Conservation (phyloP, 2,797 vertebrate species). For the Mormyrus proboscirostris region DNA sequence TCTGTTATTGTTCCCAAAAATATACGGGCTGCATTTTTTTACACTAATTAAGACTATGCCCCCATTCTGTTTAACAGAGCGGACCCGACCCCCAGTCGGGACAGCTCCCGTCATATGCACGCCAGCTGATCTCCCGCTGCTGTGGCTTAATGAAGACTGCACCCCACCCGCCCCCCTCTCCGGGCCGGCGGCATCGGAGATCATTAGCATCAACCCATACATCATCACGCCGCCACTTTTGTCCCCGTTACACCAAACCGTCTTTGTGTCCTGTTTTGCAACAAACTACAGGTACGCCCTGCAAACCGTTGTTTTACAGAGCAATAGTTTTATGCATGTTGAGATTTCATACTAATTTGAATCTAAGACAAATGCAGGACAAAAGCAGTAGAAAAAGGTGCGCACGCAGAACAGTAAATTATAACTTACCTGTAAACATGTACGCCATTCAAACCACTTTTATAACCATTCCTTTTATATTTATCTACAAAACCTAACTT, state of each 20-base stretch:
- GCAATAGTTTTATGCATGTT: not conserved
- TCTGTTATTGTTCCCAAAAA: not conserved
- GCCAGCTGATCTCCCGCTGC: not conserved
- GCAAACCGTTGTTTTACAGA: not conserved
- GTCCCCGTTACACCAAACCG: constrained; percentile 7
- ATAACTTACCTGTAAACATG: not conserved
- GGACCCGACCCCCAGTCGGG: not conserved
- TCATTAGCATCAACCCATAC: not conserved
- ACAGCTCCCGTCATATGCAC: not conserved
- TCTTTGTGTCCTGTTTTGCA: constrained; percentile 11
- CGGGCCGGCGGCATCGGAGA: not conserved
- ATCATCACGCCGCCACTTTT: not conserved
- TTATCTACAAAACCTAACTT: not conserved
- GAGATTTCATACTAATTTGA: not conserved
- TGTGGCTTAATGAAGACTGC: not conserved
- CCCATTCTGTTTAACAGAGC: not conserved
- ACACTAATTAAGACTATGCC: not conserved
- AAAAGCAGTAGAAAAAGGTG: not conserved
- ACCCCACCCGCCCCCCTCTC: not conserved
- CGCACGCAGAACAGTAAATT: not conserved
- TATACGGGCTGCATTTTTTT: not conserved
- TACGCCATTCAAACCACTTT: not conserved
- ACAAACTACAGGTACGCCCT: not conserved
- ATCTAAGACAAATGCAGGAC: not conserved
- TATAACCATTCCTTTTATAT: not conserved